These are phyloP conservation scores for Delichon dasypus DNA, from an alignment of 2,797 vertebrate genomes.

Conservation along the genomic window DNA sequence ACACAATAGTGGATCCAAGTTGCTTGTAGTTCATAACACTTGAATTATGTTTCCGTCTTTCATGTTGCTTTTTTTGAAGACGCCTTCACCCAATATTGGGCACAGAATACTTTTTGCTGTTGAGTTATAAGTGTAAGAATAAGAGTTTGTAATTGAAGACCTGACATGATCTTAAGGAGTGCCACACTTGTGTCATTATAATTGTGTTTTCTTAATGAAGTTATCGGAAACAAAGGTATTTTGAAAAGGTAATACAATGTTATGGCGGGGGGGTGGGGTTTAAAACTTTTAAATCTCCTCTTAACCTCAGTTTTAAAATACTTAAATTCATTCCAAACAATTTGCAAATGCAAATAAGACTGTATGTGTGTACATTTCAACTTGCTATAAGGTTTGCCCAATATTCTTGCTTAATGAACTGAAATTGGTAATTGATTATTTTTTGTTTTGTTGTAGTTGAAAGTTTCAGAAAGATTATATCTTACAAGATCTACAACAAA, in stretches of 20 bases:
- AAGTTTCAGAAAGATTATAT: neutral
- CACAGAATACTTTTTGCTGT: neutral
- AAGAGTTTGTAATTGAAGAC: neutral
- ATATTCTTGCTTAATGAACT: neutral
- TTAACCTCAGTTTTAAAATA: constrained; percentile 9
- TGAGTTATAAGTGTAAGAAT: neutral
- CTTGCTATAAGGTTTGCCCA: neutral
- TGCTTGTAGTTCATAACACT: neutral
- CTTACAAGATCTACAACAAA: neutral
- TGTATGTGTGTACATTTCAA: neutral
- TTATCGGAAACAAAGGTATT: neutral
- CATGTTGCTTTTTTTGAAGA: neutral
- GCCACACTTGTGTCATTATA: neutral
- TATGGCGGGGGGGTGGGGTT: neutral
- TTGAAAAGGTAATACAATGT: neutral
- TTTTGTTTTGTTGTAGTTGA: neutral
- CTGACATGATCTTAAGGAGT: neutral
- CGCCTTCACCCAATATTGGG: neutral
- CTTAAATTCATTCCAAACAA: neutral
- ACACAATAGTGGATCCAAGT: neutral
- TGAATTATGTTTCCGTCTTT: neutral
- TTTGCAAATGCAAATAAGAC: neutral
- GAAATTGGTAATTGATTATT: neutral
- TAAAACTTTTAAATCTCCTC: neutral
- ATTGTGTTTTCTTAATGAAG: neutral